These are phyloP conservation scores for Protodeltote pygarga DNA, from an alignment of 2,888 invertebrate species.

Conservation along the genomic window DNA sequence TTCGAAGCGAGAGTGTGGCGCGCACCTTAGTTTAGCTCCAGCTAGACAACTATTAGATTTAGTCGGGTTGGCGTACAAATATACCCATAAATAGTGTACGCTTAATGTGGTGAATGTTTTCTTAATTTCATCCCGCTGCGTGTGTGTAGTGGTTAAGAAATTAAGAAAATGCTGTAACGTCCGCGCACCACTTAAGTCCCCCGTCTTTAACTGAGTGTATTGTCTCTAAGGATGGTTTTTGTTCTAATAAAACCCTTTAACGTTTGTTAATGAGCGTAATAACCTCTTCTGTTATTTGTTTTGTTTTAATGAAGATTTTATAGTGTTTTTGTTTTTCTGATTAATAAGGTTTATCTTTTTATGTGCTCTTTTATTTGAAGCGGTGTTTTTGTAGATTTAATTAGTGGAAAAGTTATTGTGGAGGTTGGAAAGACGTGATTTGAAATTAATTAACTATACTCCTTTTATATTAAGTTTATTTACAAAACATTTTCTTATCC, in stretches of 20 bases:
- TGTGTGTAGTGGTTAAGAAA: slow-evolving; percentile 82
- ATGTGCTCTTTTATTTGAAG: slow-evolving; percentile 2
- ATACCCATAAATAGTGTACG: slow-evolving; percentile 67
- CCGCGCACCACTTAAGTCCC: slow-evolving; percentile 78
- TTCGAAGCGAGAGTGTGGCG: slow-evolving; percentile 38
- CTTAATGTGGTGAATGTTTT: slow-evolving; percentile 82
- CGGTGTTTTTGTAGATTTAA: too few species aligned
- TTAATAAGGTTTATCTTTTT: slow-evolving; percentile 43
- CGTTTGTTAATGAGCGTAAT: slow-evolving; percentile 78
- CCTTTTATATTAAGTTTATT: too few species aligned
- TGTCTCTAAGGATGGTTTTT: slow-evolving; percentile 80
- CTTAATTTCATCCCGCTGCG: slow-evolving; percentile 85
- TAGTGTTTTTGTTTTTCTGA: slow-evolving; percentile 43
- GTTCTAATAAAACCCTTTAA: slow-evolving; percentile 78
- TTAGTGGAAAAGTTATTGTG: too few species aligned
- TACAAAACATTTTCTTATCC: too few species aligned
- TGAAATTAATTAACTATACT: too few species aligned
- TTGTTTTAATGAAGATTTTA: slow-evolving; percentile 52
- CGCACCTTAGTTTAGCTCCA: slow-evolving; percentile 38
- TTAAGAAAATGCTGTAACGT: slow-evolving; percentile 83
- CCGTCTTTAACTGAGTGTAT: slow-evolving; percentile 70
- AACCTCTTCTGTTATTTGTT: slow-evolving; percentile 60
- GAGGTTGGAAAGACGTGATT: too few species aligned
- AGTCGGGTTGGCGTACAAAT: slow-evolving; percentile 57
- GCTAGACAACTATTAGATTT: slow-evolving; percentile 53